These are phyloP conservation scores for Nematolebias whitei DNA, from an alignment of 2,113 vertebrate species.

Conservation along the genomic window DNA sequence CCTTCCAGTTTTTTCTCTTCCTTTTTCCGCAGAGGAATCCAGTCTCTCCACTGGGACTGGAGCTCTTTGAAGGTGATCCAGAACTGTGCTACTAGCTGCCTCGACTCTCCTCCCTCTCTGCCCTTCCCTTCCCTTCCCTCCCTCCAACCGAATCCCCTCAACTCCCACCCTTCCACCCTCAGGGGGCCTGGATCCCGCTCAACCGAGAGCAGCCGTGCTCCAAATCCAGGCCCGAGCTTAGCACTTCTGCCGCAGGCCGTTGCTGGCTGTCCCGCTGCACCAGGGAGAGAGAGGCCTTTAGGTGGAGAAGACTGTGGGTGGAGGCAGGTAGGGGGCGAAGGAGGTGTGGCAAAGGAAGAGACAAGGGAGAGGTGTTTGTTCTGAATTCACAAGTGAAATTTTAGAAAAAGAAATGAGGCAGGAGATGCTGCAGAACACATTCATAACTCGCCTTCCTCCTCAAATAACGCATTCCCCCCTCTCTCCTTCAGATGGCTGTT, in stretches of 20 bases:
- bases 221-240: conserved; percentile 71
- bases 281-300: conserved; percentile 47
- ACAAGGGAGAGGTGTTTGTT: conserved; percentile 34
- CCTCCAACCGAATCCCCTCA: conserved; percentile 2
- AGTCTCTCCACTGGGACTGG: conserved; percentile 71
- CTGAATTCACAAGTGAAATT: conserved; percentile 39
- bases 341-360: conserved; percentile 10
- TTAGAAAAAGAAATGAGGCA: conserved; percentile 17
- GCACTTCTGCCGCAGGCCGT: conserved; percentile 62
- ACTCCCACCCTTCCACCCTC: conserved; percentile 49
- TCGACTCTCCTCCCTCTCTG: conserved; percentile 46
- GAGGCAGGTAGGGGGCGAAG: conserved; percentile 3
- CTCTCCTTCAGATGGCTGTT: conserved; percentile 43
- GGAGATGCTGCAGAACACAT: conserved; percentile 18
- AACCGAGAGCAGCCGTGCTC: conserved; percentile 64
- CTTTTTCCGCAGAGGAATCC: conserved; percentile 74
- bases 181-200: conserved; percentile 70
- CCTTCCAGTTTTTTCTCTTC: conserved; percentile 24
- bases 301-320: conserved; percentile 16
- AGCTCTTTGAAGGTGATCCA: conserved; percentile 84
- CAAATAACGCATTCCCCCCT: conserved; percentile 18
- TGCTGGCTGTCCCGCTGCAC: conserved; percentile 51
- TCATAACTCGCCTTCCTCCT: conserved; percentile 14
- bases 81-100: conserved; percentile 68
- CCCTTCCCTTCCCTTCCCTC: conserved; percentile 23